Evolutionary conservation across 1,140 invertebrate genomes (phyloP).

Genomic region (Drosophila kepulauana): DNA sequence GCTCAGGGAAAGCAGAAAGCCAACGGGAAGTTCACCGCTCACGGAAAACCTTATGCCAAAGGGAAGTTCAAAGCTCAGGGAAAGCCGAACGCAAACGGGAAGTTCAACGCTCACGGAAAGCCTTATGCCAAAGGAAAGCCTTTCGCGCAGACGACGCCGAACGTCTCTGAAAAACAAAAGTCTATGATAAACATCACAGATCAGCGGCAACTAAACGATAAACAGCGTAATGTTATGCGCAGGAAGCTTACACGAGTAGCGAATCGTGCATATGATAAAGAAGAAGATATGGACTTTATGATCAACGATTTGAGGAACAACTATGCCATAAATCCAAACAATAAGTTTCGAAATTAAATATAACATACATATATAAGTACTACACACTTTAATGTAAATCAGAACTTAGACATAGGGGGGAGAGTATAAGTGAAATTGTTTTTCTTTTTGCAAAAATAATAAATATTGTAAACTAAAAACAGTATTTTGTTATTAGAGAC

Average conservation of each 20-base stretch:
- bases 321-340: not conserved
- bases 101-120: too few relatives aligned
- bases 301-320: slow-evolving; percentile 21
- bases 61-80: too few relatives aligned
- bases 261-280: accelerated
- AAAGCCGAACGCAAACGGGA: too few relatives aligned
- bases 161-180: too few relatives aligned
- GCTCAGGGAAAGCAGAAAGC: too few relatives aligned
- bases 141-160: too few relatives aligned
- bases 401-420: slow-evolving; percentile 60
- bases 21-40: too few relatives aligned
- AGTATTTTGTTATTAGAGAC: too few relatives aligned
- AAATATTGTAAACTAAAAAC: slow-evolving; percentile 72
- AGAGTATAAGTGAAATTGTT: slow-evolving; percentile 72
- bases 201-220: slow-evolving; percentile 22
- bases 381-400: slow-evolving; percentile 80
- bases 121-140: too few relatives aligned
- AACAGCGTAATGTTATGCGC: slow-evolving; percentile 47
- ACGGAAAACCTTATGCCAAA: too few relatives aligned
- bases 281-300: not conserved
- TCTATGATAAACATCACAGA: too few relatives aligned
- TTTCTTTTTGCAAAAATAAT: slow-evolving; percentile 48
- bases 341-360: slow-evolving; percentile 41
- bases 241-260: slow-evolving; percentile 32
- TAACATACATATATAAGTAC: slow-evolving; percentile 47